Conservation (phyloP, 2,888 invertebrate species). For the Drosophila greeni region DNA sequence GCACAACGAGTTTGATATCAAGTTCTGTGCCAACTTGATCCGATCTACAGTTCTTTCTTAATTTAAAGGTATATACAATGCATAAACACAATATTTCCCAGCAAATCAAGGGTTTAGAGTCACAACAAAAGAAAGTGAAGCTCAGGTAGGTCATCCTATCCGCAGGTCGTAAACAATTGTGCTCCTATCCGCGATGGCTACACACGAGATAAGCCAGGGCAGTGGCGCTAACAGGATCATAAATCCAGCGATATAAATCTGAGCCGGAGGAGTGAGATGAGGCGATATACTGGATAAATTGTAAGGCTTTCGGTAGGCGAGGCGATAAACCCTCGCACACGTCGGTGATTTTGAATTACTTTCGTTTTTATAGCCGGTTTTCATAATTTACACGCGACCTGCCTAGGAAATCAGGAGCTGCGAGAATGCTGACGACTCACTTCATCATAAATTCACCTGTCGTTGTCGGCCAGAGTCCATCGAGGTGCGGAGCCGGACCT, state of each 20-base stretch:
- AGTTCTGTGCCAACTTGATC: not conserved
- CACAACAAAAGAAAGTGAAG: constrained; percentile 36
- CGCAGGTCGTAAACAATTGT: too few relatives aligned
- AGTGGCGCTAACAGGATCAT: constrained; percentile 76
- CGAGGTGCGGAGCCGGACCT: constrained; percentile 53
- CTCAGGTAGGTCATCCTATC: constrained; percentile 63
- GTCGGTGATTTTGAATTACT: constrained; percentile 68
- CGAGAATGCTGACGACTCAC: constrained; percentile 64
- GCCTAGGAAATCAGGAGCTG: constrained; percentile 54
- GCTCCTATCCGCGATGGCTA: too few relatives aligned
- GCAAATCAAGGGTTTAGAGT: constrained; percentile 39
- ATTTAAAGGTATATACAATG: not conserved
- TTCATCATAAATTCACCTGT: constrained; percentile 76
- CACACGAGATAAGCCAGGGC: constrained; percentile 58
- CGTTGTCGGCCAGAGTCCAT: constrained; percentile 59
- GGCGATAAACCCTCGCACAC: constrained; percentile 56
- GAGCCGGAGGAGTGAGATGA: constrained; percentile 11
- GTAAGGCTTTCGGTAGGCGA: not conserved
- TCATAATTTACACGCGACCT: constrained; percentile 63
- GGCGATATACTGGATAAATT: not conserved
- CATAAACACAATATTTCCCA: constrained; percentile 3
- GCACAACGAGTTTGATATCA: too few relatives aligned
- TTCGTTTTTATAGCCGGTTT: constrained; percentile 65
- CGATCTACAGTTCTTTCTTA: too few relatives aligned
- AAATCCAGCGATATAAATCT: constrained; percentile 73